Base-by-base conservation (phyloP, 2,888 invertebrate species). In the Charanyca ferruginea region DNA sequence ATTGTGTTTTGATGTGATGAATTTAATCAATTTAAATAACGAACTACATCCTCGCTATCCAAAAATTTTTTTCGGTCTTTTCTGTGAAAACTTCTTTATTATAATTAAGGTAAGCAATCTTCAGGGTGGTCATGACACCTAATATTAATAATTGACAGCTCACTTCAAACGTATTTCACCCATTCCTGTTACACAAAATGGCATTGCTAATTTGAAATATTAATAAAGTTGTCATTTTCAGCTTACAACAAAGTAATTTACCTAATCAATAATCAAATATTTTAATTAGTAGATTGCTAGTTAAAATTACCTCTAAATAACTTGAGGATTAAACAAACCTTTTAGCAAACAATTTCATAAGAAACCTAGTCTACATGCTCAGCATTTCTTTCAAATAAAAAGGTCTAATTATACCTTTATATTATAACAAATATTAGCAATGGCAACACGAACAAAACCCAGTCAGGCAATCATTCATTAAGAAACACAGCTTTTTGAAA, bases 401-500 rank as follows among this genome's bases (percentile, higher is more conserved):
- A 42, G 23, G 38, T 41, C 28, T 55, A 61, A 76, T 77, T 61
- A 59, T 18, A 47, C 13, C 6, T 61, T 63, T 61, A 55, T 18
- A 68, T 54, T 23, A 38, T 20, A 35, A 16, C 32, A 65, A 60
- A 35, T 53, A 53, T 74, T 52, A 52, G 32, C 32, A 47, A 13
- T 45, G 53, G 48, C 55, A 23, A 48, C 66, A 71, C 59, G 41
- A 72, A 71, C 59, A 41, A 72, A 76, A 62, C 13, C 20, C 23
- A 66, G 72, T 45, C 67, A 73, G 52, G 64, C 73, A 25, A 61
- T 35, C 25, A n/a, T 28, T 48, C 35, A 54, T 58, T 65, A 48
- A 32, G 49, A 57, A 68, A 63, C 18, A 70, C 57, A 54, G 9
- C 8, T 44, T 35, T 52, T 59, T 51, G 22, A 66, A 74, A 62